These are phyloP conservation scores for Helicolenus hilgendorfi DNA, from an alignment of 2,797 vertebrate species.

Conservation along the genomic window DNA sequence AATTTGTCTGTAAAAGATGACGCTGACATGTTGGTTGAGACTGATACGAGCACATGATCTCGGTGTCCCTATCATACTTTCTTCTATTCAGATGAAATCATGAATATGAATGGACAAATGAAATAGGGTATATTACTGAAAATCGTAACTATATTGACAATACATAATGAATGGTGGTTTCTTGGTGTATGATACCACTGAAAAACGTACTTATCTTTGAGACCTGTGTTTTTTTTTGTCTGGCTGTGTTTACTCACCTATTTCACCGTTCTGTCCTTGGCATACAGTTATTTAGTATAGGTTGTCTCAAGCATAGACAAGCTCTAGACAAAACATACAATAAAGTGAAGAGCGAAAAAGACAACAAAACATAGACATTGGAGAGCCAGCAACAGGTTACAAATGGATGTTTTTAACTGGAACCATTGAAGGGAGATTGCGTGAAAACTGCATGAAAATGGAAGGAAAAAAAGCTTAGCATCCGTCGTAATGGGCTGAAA, in stretches of 20 bases:
- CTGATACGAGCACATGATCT: not conserved
- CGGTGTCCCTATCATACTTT: not conserved
- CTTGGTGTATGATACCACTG: not conserved
- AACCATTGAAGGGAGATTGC: not conserved
- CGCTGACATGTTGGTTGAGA: not conserved
- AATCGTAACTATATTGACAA: not conserved
- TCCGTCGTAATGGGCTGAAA: conserved; percentile 30
- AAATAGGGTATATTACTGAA: not conserved
- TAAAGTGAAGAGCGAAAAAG: conserved; percentile 18
- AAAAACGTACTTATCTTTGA: not conserved
- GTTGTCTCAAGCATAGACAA: not conserved
- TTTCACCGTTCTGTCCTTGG: conserved; percentile 12
- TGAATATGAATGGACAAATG: not conserved
- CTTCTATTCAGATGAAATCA: not conserved
- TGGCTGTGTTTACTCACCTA: not conserved
- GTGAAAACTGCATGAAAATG: conserved; percentile 10
- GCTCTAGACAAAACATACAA: not conserved
- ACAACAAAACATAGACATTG: not conserved
- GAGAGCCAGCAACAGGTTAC: conserved; percentile 11
- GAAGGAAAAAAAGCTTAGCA: conserved; percentile 28
- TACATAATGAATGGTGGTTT: too few relatives aligned
- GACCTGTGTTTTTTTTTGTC: not conserved
- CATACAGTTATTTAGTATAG: not conserved
- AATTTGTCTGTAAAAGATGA: not conserved
- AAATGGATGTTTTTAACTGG: conserved; percentile 37